A percentile compares a stretch with the other conserved stretches of the same genome.
Conservation (phyloP, 2,113 vertebrate genomes). For the Falcunculus frontatus region DNA sequence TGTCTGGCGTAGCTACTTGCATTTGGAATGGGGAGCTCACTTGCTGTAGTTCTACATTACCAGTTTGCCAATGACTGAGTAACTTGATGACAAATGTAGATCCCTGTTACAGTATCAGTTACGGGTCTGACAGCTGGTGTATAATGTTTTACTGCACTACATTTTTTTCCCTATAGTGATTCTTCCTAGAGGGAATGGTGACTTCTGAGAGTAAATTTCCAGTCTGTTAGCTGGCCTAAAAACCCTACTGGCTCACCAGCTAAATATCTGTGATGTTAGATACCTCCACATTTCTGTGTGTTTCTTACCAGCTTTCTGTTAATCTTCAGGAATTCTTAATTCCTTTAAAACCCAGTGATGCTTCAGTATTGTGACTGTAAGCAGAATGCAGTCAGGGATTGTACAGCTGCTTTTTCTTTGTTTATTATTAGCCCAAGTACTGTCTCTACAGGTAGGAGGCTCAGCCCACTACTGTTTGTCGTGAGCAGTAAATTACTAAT, state of each 20-base stretch:
- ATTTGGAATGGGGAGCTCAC: background rate
- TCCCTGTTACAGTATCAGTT: background rate
- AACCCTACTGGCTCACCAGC: background rate
- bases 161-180: background rate
- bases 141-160: background rate
- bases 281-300: background rate
- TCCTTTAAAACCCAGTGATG: background rate
- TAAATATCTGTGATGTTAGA: background rate
- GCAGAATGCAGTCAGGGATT: background rate
- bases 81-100: background rate
- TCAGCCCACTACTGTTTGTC: background rate
- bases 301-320: background rate
- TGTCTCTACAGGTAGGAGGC: background rate
- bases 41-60: background rate
- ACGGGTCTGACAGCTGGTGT: background rate
- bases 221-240: background rate
- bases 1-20: background rate
- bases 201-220: background rate
- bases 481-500: background rate
- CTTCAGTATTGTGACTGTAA: background rate
- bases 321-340: background rate
- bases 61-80: background rate
- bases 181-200: background rate
- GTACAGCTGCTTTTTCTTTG: background rate
- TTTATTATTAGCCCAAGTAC: background rate